Evolutionary conservation across 1,140 invertebrate species (phyloP), one percentile per base, ranked within the genome.

Genomic region (Araneus ventricosus): DNA sequence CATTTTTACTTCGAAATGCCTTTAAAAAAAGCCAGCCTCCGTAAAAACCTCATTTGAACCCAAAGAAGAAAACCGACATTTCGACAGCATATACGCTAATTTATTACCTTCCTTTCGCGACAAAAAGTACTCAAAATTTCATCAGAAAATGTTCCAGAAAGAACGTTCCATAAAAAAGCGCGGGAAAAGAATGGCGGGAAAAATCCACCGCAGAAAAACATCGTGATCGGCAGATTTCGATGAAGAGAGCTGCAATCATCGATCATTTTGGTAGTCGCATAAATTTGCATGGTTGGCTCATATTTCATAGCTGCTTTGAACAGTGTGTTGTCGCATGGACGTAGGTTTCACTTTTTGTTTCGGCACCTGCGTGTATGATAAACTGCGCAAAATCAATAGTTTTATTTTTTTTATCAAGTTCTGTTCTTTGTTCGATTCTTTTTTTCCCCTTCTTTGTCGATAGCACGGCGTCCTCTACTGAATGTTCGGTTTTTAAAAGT

Each of bases 221-320:
- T 22, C 14, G 57, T 27, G 84, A 86, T 86, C 45, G 84, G 84
- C 52, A 86, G 52, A 61, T 34, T 37, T 86, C 84, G 57, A 86
- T 61, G 84, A 86, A 59, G 52, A 57, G 52, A 27, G 14, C 45
- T 37, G 20, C 30, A 86, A 61, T 61, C 84, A 86, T 86, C 84
- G 52, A 86, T 86, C 84, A 86, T 61, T 45, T 24, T 10, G 30
- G 30, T 22, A 86, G 84, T 86, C 57, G 84, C 84, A 59, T 86
- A 86, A 86, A 86, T 86, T 86, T 86, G 84, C 84, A 86, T 86
- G 52, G 84, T 10, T 14, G 45, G 20, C 6, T 61, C 84, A 86
- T 86, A 86, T 86, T 86, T 86, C 84, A 86, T 86, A 34, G 45
- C n/a, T 86, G 27, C 57, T 37, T 86, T 30, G 27, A 86, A 86